Conservation (phyloP, 2,888 invertebrate species). For the Drosophila atripex region DNA sequence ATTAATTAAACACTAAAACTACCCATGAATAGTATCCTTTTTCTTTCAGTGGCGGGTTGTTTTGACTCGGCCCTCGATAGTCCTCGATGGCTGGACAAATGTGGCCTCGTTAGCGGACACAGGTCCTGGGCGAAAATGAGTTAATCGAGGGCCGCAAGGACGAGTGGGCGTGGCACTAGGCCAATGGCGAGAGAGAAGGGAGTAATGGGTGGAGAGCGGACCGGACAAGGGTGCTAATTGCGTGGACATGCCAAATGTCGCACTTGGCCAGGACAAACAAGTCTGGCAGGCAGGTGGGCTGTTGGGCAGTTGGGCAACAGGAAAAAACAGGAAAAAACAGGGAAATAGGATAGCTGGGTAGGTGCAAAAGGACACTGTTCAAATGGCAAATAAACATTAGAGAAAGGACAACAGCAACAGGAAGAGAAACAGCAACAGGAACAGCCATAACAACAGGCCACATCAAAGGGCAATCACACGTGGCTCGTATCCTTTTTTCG, state of each 20-base stretch:
- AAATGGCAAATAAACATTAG: conserved; percentile 61
- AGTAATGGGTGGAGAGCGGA: background rate
- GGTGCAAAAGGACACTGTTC: conserved; percentile 9
- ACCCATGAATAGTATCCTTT: too few species aligned
- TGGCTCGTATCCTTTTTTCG: conserved; percentile 41
- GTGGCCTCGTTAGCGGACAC: conserved; percentile 39
- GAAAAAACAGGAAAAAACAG: too few species aligned
- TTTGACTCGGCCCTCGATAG: conserved; percentile 4
- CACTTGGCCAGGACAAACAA: conserved; percentile 58
- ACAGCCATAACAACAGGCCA: conserved; percentile 5
- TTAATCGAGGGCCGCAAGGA: conserved; percentile 53
- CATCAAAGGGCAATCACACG: conserved; percentile 57
- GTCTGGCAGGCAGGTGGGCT: background rate
- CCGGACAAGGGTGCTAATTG: conserved; percentile 64
- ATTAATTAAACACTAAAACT: too few species aligned
- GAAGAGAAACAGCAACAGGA: conserved; percentile 9
- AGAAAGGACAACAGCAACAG: conserved; percentile 32
- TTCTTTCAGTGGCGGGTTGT: background rate
- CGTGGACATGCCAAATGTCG: conserved; percentile 77
- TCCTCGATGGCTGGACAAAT: conserved; percentile 37
- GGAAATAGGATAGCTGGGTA: conserved; percentile 6
- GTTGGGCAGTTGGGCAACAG: background rate
- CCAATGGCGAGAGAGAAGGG: conserved; percentile 7
- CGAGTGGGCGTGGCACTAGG: background rate
- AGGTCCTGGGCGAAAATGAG: conserved; percentile 52